Conservation (phyloP, 2,113 vertebrate species). For the Phyllostomus discolor region DNA sequence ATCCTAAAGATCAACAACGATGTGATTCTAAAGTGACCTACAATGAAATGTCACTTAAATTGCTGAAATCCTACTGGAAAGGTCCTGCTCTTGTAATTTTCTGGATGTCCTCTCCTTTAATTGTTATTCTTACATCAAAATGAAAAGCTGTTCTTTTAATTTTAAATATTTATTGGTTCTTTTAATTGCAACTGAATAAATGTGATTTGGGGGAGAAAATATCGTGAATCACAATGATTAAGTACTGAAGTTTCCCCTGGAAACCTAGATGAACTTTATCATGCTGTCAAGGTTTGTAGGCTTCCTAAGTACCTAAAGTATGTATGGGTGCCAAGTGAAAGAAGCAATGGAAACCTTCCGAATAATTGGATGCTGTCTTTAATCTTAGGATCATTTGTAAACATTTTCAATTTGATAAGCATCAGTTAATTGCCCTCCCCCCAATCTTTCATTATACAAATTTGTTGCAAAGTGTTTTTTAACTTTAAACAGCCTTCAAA, state of each 20-base stretch:
- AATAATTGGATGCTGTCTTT: background rate
- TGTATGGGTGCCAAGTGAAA: background rate
- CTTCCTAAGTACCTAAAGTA: background rate
- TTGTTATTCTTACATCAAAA: conserved; percentile 9
- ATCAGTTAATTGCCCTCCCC: background rate
- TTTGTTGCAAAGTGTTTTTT: background rate
- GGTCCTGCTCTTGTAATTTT: background rate
- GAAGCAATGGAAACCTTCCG: background rate
- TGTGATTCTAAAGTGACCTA: background rate
- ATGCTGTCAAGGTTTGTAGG: background rate
- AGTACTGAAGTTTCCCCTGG: background rate
- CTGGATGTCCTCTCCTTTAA: background rate
- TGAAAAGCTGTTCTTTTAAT: background rate
- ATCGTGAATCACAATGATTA: background rate
- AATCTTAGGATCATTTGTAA: background rate
- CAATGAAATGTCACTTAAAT: background rate
- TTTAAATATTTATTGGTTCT: conserved; percentile 24
- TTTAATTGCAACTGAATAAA: conserved; percentile 32
- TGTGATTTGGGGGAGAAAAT: background rate
- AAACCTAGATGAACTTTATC: background rate
- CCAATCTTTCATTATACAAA: background rate
- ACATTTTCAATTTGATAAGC: conserved; percentile 16
- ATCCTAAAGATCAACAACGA: background rate
- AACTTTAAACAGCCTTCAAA: background rate
- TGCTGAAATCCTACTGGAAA: background rate